Conservation (phyloP, 2,888 invertebrate species). For the Onthophagus sagittarius region DNA sequence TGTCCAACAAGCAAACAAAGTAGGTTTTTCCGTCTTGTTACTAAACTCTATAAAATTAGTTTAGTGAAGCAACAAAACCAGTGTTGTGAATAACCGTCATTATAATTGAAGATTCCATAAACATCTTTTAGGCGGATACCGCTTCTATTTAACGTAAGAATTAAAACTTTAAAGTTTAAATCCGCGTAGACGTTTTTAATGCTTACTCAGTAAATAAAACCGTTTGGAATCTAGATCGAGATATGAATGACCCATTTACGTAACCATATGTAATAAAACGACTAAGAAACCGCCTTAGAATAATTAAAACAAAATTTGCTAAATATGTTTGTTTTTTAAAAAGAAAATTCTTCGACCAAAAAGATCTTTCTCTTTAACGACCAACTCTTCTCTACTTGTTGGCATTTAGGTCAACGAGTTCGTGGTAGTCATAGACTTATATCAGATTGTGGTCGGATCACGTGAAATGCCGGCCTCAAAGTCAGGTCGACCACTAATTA, state of each 20-base stretch:
- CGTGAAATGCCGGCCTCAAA: neutral
- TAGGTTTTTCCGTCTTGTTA: neutral
- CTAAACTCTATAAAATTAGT: no score
- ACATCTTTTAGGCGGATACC: no score
- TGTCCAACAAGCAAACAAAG: neutral
- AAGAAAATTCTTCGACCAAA: neutral
- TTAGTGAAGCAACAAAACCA: no score
- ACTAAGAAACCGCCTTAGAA: neutral
- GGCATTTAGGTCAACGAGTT: neutral
- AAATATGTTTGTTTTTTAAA: neutral
- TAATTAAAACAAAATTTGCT: neutral
- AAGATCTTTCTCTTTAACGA: neutral
- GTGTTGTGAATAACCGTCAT: no score
- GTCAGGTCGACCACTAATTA: neutral
- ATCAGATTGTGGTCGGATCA: neutral
- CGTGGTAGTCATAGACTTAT: neutral
- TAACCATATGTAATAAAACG: neutral
- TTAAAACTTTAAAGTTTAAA: neutral
- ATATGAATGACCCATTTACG: neutral
- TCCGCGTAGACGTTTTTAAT: neutral
- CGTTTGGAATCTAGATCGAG: neutral
- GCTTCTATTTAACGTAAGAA: neutral
- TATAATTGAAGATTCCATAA: no score
- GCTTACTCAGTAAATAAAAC: neutral
- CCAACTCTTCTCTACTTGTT: neutral